A percentile compares a stretch with the other conserved stretches of the same genome.
Conservation (phyloP, 2,113 vertebrate genomes). For the Dicentrarchus labrax region DNA sequence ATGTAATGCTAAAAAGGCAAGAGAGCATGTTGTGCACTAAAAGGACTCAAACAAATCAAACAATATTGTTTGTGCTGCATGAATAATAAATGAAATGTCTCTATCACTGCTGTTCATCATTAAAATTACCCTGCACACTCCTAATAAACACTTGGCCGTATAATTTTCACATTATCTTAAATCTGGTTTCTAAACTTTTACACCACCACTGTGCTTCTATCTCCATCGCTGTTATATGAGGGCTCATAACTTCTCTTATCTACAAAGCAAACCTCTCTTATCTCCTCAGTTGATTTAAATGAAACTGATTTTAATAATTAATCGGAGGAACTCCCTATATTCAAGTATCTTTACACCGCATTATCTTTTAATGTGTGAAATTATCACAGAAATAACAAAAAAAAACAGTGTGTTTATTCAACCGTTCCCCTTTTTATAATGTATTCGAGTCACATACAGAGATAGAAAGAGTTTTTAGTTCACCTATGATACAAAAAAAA, state of each 20-base stretch:
- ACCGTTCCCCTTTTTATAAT: neutral
- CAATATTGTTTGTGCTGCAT: neutral
- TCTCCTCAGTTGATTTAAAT: neutral
- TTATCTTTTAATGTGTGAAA: neutral
- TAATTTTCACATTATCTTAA: conserved; percentile 36
- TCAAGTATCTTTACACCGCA: neutral
- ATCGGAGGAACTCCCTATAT: neutral
- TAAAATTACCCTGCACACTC: neutral
- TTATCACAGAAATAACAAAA: neutral
- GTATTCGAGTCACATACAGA: conserved; percentile 13
- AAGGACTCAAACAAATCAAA: neutral
- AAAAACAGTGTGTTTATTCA: conserved; percentile 1
- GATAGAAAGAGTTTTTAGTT: neutral
- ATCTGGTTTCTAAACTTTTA: neutral
- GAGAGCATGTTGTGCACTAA: neutral
- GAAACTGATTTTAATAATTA: neutral
- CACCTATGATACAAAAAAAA: conserved; percentile 1
- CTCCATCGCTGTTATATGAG: neutral
- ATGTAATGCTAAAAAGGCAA: neutral
- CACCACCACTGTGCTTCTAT: neutral
- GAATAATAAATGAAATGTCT: conserved; percentile 46
- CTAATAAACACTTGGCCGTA: neutral
- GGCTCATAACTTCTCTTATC: neutral
- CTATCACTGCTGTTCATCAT: conserved; percentile 22
- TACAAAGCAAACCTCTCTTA: neutral